Evolutionary conservation across 2,888 invertebrate species (phyloP), one percentile per base, ranked within the genome.

Genomic region (Drosophila robusta): DNA sequence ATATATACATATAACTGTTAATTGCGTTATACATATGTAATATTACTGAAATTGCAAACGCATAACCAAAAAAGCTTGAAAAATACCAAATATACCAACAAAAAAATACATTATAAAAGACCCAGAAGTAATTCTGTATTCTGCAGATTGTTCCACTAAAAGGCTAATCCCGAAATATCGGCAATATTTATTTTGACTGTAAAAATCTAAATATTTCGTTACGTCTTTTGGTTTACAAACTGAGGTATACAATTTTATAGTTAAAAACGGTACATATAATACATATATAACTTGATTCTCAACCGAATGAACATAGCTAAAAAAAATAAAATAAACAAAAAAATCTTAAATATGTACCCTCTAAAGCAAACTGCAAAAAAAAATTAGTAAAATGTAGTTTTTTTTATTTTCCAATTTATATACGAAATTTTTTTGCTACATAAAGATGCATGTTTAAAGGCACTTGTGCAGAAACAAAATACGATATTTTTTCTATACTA

Each of bases 401-500:
- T 61, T 61, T 56, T 75, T 34, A 69, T 72, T 87, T 87, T 81
- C 61, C 73, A 87, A 76, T 73, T 78, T 81, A 65, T 82, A 87
- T 75, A 67, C 52, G 52, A 57, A 69, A 62, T 36, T 69, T 70
- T 72, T 70, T 72, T 66, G 75, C 67, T 66, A 70, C 52, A 51
- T 55, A 63, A 55, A 67, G 68, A 71, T 75, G 86, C 75, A 78
- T 82, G 78, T 78, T 85, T 77, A 78, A 86, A 54, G 67, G 70
- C 80, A 80, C 66, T 76, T 68, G 55, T 51, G 68, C 72, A 55
- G 67, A 57, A 67, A 50, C 61, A 63, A 76, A 75, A 84, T 75
- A 85, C 63, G 57, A 83, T 86, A 89, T 85, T 81, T 78, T 87
- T 85, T 78, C 85, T 89, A 85, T 78, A 75, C 78, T 85, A 85